Percentiles rank a stretch among this genome's conserved stretches.
Conservation (phyloP, 1,140 invertebrate species). For the Drosophila melanica region DNA sequence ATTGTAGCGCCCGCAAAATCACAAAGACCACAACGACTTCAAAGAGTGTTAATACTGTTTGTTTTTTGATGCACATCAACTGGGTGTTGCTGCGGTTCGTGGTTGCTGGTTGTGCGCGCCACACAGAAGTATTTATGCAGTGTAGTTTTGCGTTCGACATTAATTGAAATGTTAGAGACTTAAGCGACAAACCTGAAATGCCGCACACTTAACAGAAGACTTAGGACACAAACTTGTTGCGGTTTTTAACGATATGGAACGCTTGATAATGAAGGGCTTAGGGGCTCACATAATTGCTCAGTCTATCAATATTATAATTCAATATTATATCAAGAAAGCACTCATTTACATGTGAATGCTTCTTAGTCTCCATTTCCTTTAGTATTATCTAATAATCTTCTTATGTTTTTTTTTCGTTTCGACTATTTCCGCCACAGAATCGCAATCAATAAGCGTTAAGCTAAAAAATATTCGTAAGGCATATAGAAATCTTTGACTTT, state of each 20-base stretch:
- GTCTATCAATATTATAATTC: not conserved
- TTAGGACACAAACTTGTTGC: constrained; percentile 36
- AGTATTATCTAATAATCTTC: constrained; percentile 3
- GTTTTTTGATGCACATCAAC: constrained; percentile 11
- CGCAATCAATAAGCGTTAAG: constrained; percentile 4
- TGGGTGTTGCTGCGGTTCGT: constrained; percentile 3
- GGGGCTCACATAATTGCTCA: not conserved
- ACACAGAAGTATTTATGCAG: constrained; percentile 35
- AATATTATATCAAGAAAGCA: not conserved
- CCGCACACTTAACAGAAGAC: constrained; percentile 30
- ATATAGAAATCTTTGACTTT: constrained; percentile 4
- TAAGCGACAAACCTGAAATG: constrained; percentile 59
- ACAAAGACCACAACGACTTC: not conserved
- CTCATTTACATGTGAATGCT: constrained; percentile 1
- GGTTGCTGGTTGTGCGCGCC: constrained; percentile 13
- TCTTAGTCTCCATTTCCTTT: not conserved
- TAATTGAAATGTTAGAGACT: constrained; percentile 73
- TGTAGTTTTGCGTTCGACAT: constrained; percentile 4
- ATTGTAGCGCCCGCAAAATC: constrained; percentile 19
- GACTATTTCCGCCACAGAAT: constrained; percentile 8
- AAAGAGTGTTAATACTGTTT: constrained; percentile 33
- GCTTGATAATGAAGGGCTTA: constrained; percentile 1
- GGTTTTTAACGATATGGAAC: constrained; percentile 8
- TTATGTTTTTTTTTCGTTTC: not conserved
- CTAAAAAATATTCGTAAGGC: not conserved